Base-by-base conservation (phyloP, 2,113 vertebrate genomes). In the Tonatia bakeri region DNA sequence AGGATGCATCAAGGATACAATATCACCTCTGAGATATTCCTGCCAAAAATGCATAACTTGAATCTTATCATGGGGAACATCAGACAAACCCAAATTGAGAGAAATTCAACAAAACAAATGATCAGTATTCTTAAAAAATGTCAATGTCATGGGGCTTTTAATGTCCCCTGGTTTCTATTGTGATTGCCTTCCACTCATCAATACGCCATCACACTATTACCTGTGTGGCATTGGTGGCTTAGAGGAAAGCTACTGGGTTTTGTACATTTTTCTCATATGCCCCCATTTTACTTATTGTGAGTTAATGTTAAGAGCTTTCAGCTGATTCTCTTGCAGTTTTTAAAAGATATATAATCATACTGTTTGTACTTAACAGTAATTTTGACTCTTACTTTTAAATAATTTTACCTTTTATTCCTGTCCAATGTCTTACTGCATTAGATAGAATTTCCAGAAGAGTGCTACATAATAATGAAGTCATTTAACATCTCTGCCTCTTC, bases 331-430 rank as follows among this genome's bases (percentile, higher is more conserved):
- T 90, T 69, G 56, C 24, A 61, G 36, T 84, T 88, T 89, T 91
- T 80, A 3, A 95, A 90, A 90, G 59, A 76, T 64, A 54, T n/a
- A 67, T 90, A 94, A 84, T 94, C 70, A 88, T 87, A 80, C 61
- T 94, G 43, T 80, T 87, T 87, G 33, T 26, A 96, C 72, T 86
- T 88, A 94, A 89, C 75, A 81, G 85, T 90, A 81, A 90, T 87
- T 87, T 95, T 96, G n/a, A 87, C 45, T 84, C 24, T 94, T 92
- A 43, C 50, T 96, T 96, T 82, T 84, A 28, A 75, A 40, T 69
- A 90, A 70, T 72, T 93, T 91, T 84, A 43, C 47, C 72, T 85
- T 81, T 92, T 84, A 76, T 81, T 89, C 86, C 87, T 87, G 28
- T 64, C 43, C 75, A 26, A 40, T 56, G 13, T 84, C 56, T 91